Base-by-base conservation (phyloP, 2,113 vertebrate genomes). In the Calypte anna region DNA sequence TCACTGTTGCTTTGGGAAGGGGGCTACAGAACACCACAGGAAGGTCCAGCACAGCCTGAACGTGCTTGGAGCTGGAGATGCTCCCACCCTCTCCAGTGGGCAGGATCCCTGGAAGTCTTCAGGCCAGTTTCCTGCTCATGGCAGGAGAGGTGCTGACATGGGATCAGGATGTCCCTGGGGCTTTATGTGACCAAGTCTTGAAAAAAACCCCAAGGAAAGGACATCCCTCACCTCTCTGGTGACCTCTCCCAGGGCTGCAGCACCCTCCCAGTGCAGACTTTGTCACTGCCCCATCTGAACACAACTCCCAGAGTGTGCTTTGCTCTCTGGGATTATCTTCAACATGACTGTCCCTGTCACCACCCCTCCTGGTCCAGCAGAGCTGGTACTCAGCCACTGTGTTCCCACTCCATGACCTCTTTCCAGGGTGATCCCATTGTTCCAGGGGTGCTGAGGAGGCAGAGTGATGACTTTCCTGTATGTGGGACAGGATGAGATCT, bases 401-500 rank as follows among this genome's bases (percentile, higher is more conserved):
- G 5, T 44, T 88, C 53, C 84, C 14, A 10, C 24, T 27, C 16
- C 23, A 16, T 27, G 68, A 9, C 19, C 18, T 7, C 61, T 74
- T 68, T 30, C 43, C 30, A 9, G 17, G 43, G 30, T 79, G 73
- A 28, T 79, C 24, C 54, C 33, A 6, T 48, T 48, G 19, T 31
- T n/a, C 8, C 0, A 0, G 24, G 30, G 27, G 11, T 57, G 43
- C 24, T 46, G 50, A 43, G 17, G 9, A 3, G n/a, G 58, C 46
- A 17, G 40, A 7, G 15, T 24, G 62, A 6, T 30, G 48, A 28
- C 23, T 57, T 28, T 46, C 38, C 38, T 14, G 24, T 9, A 10
- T 0, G 0, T 33, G 72, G 53, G 36, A 70, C 43, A 5, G 2
- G 31, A 30, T 0, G 2, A 43, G 14, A 18, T 4, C 13, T 63